phyloP scores from a whole-genome alignment of 2,797 vertebrate species.

The Karalla daura region DNA sequence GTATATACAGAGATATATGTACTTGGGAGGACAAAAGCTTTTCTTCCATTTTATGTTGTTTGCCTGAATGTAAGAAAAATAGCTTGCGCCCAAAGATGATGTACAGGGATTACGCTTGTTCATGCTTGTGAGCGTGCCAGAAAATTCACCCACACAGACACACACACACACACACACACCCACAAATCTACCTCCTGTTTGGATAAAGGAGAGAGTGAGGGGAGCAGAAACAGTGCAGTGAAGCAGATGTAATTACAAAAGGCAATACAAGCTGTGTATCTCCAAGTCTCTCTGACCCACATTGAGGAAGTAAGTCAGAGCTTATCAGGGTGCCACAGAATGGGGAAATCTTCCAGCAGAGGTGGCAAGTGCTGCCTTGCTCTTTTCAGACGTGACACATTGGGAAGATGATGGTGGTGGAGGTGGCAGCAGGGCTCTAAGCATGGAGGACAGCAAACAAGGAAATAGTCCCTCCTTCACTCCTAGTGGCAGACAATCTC shows the following conservation, averaged over 20 bases:
- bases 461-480: slow-evolving; percentile 42
- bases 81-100: slow-evolving; percentile 34
- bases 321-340: slow-evolving; percentile 78
- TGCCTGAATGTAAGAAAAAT: slow-evolving; percentile 50
- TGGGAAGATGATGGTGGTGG: slow-evolving; percentile 54
- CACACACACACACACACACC: slow-evolving; percentile 12
- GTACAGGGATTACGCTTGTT: slow-evolving; percentile 40
- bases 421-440: slow-evolving; percentile 22
- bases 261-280: slow-evolving; percentile 70
- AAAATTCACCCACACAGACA: slow-evolving; percentile 2
- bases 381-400: slow-evolving; percentile 67
- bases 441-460: slow-evolving; percentile 52
- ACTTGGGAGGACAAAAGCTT: slow-evolving; percentile 32
- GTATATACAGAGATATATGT: slow-evolving; percentile 38
- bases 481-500: slow-evolving; percentile 36
- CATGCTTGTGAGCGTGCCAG: slow-evolving; percentile 21
- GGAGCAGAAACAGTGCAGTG: slow-evolving; percentile 65
- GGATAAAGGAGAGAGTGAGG: slow-evolving; percentile 39
- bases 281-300: slow-evolving; percentile 74
- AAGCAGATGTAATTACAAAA: slow-evolving; percentile 81
- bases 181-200: slow-evolving; percentile 54
- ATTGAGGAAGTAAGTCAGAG: slow-evolving; percentile 77
- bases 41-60: slow-evolving; percentile 50
- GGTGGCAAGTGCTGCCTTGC: slow-evolving; percentile 59
- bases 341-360: slow-evolving; percentile 61